Evolutionary conservation across 2,888 invertebrate genomes (phyloP).

Genomic region (Tuberolachnus salignus): DNA sequence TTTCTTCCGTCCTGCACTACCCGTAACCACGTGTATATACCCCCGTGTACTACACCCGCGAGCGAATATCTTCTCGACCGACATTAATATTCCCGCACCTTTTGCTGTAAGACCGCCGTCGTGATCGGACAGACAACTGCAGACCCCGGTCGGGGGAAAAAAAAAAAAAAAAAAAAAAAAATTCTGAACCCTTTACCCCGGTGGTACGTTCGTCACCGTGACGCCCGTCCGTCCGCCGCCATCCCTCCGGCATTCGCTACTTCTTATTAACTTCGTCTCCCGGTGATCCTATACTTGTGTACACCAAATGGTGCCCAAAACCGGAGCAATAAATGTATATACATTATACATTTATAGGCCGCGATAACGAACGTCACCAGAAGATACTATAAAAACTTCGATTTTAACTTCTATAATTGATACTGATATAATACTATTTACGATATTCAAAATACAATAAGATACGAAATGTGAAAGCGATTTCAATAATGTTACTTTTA

Average conservation of each 20-base stretch:
- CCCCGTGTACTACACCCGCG: neutral
- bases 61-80: neutral
- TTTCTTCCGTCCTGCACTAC: neutral
- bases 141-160: neutral
- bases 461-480: no score
- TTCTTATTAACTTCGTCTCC: neutral
- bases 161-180: neutral
- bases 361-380: no score
- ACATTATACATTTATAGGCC: no score
- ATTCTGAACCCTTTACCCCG: neutral
- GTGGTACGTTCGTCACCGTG: neutral
- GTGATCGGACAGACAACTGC: conserved; percentile 1
- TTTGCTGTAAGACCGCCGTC: neutral
- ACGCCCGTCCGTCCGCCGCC: neutral
- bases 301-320: no score
- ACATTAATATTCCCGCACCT: conserved; percentile 37
- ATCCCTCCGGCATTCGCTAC: neutral
- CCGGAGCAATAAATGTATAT: no score
- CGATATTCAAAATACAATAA: no score
- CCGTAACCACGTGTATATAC: neutral
- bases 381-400: no score
- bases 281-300: no score
- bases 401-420: no score
- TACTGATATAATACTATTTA: no score
- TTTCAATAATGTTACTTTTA: no score